These are phyloP conservation scores for Epinephelus cyanopodus DNA, from an alignment of 2,113 vertebrate species.

Conservation along the genomic window DNA sequence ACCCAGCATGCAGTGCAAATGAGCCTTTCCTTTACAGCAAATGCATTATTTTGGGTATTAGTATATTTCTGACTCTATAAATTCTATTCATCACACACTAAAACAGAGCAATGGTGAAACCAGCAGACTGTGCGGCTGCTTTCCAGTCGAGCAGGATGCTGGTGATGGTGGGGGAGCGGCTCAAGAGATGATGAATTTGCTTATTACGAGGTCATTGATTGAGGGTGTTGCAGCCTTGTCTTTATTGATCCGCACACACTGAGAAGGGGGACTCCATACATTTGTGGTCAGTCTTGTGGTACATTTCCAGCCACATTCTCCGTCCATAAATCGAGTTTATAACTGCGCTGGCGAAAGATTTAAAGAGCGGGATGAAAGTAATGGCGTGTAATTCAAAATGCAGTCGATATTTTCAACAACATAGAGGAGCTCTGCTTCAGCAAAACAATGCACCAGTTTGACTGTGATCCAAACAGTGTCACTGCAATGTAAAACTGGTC, in stretches of 20 bases:
- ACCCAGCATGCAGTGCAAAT: background rate
- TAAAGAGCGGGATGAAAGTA: constrained; percentile 37
- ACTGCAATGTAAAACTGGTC: background rate
- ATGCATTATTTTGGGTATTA: background rate
- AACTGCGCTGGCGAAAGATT: constrained; percentile 40
- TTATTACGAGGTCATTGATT: constrained; percentile 71
- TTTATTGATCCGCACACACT: constrained; percentile 68
- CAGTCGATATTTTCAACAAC: constrained; percentile 37
- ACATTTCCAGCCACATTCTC: constrained; percentile 49
- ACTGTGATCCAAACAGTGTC: background rate
- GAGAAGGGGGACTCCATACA: constrained; percentile 45
- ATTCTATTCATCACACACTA: background rate
- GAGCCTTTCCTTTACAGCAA: background rate
- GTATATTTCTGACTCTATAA: background rate
- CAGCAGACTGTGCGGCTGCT: background rate
- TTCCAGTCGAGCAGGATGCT: background rate
- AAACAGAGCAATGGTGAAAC: background rate
- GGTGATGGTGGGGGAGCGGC: constrained; percentile 19
- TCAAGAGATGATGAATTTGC: constrained; percentile 64
- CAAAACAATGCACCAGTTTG: constrained; percentile 13
- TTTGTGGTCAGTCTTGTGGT: constrained; percentile 30
- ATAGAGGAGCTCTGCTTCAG: constrained; percentile 19
- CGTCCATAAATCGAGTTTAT: constrained; percentile 65
- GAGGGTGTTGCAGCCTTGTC: constrained; percentile 46
- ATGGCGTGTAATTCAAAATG: constrained; percentile 21